Evolutionary conservation across 2,888 invertebrate species (phyloP).

Genomic region (Athrips mouffetella): DNA sequence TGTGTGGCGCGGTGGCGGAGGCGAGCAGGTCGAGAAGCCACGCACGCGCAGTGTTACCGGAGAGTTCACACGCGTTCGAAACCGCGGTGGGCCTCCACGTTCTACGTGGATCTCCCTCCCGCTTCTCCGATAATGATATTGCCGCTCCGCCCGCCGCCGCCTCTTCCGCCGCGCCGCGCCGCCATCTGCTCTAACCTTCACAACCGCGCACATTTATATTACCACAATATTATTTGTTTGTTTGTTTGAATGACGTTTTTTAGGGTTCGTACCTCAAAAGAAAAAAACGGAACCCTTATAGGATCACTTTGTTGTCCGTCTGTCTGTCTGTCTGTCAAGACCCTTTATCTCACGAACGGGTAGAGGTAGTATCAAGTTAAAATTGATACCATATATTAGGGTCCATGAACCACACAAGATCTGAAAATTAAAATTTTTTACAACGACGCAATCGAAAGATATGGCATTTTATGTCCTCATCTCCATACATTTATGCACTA

Average conservation of each 20-base stretch:
- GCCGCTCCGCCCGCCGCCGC: not conserved
- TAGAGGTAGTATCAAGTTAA: no score
- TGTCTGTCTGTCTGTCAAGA: no score
- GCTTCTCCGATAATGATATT: not conserved
- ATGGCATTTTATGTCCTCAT: no score
- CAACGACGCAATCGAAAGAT: no score
- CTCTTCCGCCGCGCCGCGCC: conserved; percentile 9
- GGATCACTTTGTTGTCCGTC: no score
- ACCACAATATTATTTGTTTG: not conserved
- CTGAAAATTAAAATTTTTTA: no score
- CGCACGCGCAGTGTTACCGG: conserved; percentile 67
- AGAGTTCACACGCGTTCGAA: conserved; percentile 73
- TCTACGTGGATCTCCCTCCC: conserved; percentile 31
- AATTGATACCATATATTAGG: no score
- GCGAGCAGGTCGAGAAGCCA: conserved; percentile 49
- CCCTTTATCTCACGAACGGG: no score
- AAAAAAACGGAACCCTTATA: no score
- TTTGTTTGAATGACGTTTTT: not conserved
- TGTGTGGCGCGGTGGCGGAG: no score
- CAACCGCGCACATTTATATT: conserved; percentile 1
- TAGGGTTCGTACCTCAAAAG: not conserved
- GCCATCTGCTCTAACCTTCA: conserved; percentile 14
- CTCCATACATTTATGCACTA: no score
- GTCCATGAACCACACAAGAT: no score
- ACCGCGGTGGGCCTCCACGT: conserved; percentile 80